A percentile compares a stretch with the other conserved stretches of the same genome.
phyloP scores from a whole-genome alignment of 92 coral and sea anemone species.

The Meandrina meandrites region DNA sequence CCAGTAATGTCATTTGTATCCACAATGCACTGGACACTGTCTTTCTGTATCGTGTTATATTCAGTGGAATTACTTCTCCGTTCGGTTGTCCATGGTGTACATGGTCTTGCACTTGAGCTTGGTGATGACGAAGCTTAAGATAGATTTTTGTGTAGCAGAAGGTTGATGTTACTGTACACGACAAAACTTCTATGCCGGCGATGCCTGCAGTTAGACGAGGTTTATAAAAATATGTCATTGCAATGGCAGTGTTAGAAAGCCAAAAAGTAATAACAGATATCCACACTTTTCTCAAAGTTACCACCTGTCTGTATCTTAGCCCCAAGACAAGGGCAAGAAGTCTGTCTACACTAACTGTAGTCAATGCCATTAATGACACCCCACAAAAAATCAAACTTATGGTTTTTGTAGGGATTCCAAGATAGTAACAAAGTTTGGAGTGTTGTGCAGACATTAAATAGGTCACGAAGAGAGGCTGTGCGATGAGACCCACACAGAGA shows the following conservation, averaged over 20 bases:
- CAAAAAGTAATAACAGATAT: background rate
- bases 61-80: background rate
- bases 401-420: background rate
- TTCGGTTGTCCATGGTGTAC: background rate
- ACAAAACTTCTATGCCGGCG: too few species aligned
- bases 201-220: background rate
- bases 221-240: background rate
- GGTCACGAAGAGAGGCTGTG: too few species aligned
- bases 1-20: background rate
- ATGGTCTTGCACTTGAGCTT: background rate
- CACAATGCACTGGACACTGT: slow-evolving; percentile 32
- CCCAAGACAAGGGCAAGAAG: background rate
- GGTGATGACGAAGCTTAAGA: background rate
- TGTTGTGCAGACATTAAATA: too few species aligned
- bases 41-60: background rate
- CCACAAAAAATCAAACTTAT: background rate
- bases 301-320: background rate
- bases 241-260: background rate
- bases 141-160: background rate
- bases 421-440: background rate
- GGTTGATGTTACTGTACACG: background rate
- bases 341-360: background rate
- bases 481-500: too few species aligned
- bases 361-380: background rate
- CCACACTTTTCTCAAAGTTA: background rate